A percentile compares a stretch with the other conserved stretches of the same genome.
Conservation (phyloP, 1,140 invertebrate species). For the Calycopis cecrops region DNA sequence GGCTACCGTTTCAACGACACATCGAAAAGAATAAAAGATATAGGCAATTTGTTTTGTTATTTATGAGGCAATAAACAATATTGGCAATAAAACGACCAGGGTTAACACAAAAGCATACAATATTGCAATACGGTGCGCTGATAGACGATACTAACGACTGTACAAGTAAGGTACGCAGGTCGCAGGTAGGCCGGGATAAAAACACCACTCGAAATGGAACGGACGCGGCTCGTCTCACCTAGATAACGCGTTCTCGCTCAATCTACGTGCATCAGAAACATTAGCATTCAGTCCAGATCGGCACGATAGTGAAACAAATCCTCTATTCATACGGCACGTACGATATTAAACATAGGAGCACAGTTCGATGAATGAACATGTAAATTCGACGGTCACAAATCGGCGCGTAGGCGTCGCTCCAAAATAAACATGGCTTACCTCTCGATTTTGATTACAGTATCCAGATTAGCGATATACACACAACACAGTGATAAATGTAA, state of each 20-base stretch:
- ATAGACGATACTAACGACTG: too few relatives aligned
- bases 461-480: slow-evolving; percentile 63
- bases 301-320: slow-evolving; percentile 30
- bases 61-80: too few relatives aligned
- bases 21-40: too few relatives aligned
- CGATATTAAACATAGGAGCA: slow-evolving; percentile 60
- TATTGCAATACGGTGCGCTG: not conserved
- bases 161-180: slow-evolving; percentile 3
- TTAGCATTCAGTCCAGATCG: not conserved
- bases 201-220: slow-evolving; percentile 66
- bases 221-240: slow-evolving; percentile 57
- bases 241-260: slow-evolving; percentile 51
- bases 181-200: slow-evolving; percentile 71
- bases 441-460: slow-evolving; percentile 66
- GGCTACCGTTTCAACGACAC: too few relatives aligned
- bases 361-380: slow-evolving; percentile 65
- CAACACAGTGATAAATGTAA: slow-evolving; percentile 47
- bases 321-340: slow-evolving; percentile 56
- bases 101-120: too few relatives aligned
- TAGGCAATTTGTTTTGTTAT: too few relatives aligned
- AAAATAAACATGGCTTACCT: slow-evolving; percentile 71
- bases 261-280: slow-evolving; percentile 24
- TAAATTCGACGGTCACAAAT: slow-evolving; percentile 70
- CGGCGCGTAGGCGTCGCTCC: slow-evolving; percentile 69
- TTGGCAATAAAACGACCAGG: too few relatives aligned